Percentiles rank a stretch among this genome's conserved stretches.
These are phyloP conservation scores for Dermatemys mawii DNA, from an alignment of 2,113 vertebrate genomes.

Conservation along the genomic window DNA sequence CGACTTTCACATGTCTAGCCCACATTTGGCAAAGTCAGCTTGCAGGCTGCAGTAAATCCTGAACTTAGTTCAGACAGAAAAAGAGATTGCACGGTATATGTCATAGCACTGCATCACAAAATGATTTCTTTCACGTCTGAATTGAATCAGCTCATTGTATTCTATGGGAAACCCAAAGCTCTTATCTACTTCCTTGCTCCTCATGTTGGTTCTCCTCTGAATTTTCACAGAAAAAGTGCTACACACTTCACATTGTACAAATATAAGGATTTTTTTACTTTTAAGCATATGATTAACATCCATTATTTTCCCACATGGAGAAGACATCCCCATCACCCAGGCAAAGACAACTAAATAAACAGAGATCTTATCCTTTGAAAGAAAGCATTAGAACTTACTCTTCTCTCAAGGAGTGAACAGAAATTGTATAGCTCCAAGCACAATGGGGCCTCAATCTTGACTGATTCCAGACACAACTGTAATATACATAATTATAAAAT, in stretches of 20 bases:
- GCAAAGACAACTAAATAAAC: conserved; percentile 48
- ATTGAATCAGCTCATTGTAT: conserved; percentile 26
- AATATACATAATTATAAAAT: neutral
- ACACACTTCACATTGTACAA: conserved; percentile 1
- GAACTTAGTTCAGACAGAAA: neutral
- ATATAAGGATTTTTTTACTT: neutral
- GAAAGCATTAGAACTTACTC: neutral
- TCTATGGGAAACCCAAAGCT: conserved; percentile 19
- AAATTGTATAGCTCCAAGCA: neutral
- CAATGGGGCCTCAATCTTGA: neutral
- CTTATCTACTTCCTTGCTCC: neutral
- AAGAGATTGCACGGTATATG: conserved; percentile 28
- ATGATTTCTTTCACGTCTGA: conserved; percentile 45
- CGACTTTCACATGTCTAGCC: neutral
- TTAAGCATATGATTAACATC: conserved; percentile 9
- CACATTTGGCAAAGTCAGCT: neutral
- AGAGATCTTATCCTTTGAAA: neutral
- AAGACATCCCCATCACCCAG: neutral
- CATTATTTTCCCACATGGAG: conserved; percentile 9
- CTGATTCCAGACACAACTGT: neutral
- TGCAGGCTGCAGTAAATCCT: neutral
- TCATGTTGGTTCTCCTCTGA: neutral
- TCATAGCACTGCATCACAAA: neutral
- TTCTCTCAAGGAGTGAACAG: neutral
- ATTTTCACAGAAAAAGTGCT: conserved; percentile 27